Percentiles rank a stretch among this genome's conserved stretches.
Evolutionary conservation across 2,888 invertebrate genomes (phyloP).

Genomic region (Lucinisca nassula): DNA sequence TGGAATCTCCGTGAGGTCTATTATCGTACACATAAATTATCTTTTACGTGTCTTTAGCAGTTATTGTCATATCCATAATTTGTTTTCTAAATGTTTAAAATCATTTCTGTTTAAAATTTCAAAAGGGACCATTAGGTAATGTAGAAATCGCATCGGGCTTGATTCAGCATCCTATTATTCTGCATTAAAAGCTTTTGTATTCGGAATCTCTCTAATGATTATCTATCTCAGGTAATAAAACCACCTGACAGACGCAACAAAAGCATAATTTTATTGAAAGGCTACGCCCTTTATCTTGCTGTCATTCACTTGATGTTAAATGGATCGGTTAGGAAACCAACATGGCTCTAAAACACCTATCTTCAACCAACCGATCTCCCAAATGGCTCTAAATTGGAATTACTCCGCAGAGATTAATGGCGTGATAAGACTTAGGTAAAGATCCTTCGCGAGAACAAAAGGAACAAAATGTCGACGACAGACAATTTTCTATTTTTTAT

Average conservation of each 20-base stretch:
- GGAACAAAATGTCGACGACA: constrained; percentile 6
- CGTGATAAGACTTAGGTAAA: constrained; percentile 6
- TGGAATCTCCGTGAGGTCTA: not conserved
- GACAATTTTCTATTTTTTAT: constrained; percentile 3
- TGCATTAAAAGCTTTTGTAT: not conserved
- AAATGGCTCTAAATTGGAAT: constrained; percentile 9
- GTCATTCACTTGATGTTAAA: not conserved
- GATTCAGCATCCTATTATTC: constrained; percentile 12
- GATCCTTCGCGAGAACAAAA: not conserved
- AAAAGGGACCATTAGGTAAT: constrained; percentile 11
- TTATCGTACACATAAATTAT: not conserved
- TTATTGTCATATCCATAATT: not conserved
- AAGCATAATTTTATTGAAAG: constrained; percentile 10
- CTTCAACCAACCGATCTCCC: not conserved
- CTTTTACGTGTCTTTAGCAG: not conserved
- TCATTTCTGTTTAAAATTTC: constrained; percentile 8
- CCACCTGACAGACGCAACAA: constrained; percentile 11
- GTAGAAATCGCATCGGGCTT: not conserved
- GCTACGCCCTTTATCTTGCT: constrained; percentile 8
- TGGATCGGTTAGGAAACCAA: constrained; percentile 1
- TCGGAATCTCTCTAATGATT: not conserved
- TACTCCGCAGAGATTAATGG: constrained; percentile 4
- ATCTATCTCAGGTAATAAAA: constrained; percentile 15
- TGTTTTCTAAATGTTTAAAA: not conserved
- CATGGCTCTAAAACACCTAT: not conserved